phyloP scores from a whole-genome alignment of 1,140 invertebrate genomes.

The Gonatopus flavifemur region DNA sequence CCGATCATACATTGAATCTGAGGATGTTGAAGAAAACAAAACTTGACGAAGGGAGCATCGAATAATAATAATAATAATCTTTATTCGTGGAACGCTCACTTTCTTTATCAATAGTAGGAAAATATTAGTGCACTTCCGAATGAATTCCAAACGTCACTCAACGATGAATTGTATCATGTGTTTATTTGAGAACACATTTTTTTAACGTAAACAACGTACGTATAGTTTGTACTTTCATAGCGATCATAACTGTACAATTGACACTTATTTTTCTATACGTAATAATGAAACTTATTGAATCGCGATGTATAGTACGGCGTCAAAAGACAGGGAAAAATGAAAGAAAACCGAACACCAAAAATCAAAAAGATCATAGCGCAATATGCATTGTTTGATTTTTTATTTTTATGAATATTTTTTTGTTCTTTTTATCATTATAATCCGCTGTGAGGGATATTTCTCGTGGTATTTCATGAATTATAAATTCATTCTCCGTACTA shows the following conservation, averaged over 20 bases:
- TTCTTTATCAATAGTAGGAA: not conserved
- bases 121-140: not conserved
- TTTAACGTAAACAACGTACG: conserved; percentile 24
- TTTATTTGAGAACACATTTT: conserved; percentile 24
- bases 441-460: too few species aligned
- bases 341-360: not conserved
- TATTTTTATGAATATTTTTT: too few species aligned
- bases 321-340: too few species aligned
- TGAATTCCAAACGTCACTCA: conserved; percentile 7
- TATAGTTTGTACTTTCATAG: conserved; percentile 39
- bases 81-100: conserved; percentile 6
- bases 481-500: too few species aligned
- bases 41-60: not conserved
- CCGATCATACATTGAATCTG: too few species aligned
- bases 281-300: not conserved
- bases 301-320: too few species aligned
- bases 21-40: not conserved
- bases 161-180: too few species aligned
- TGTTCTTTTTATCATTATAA: too few species aligned
- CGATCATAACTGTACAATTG: conserved; percentile 14
- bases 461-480: too few species aligned
- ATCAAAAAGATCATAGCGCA: not conserved
- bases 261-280: conserved; percentile 26
- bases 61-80: conserved; percentile 15
- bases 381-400: conserved; percentile 5